Base-by-base conservation (phyloP, 2,888 invertebrate species). In the Lymantria monacha region DNA sequence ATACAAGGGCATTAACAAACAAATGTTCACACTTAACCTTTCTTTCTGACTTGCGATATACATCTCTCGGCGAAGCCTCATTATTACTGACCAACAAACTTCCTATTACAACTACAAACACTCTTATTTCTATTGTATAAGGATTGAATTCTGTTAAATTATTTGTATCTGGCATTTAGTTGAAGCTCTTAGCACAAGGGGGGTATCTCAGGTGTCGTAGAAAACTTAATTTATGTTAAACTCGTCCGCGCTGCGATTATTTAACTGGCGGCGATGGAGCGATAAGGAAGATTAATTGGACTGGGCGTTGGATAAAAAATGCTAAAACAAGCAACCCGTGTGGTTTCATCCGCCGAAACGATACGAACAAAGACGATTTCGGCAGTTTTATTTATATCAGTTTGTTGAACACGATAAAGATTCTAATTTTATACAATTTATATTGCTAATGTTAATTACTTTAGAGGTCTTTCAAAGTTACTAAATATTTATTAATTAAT, bases 151-250 rank as follows among this genome's bases (percentile, higher is more conserved):
- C 5, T 37, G 9, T 10, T 60, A 46, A 3, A 1, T 36, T n/a
- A 22, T 13, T 13, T 10, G 42, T 40, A 48, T 12, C 30, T 12
- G 45, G 53, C 53, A 47, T 42, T 55, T 66, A 60, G 66, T 53
- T 53, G 70, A 66, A 66, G 69, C 72, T 77, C 77, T 79, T 74
- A 82, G 80, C 75, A 73, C 83, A 77, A 79, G 83, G 85, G 81
- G 85, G 81, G 83, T 83, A 85, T 85, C 85, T 83, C 79, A 85
- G 85, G 87, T 90, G 89, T 87, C 81, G 87, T 83, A 83, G 87
- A 85, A 86, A 90, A 87, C 83, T 90, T 89, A 90, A 88, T 89
- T 90, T 90, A 90, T 89, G 89, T 90, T 87, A 89, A 90, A 91
- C 83, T 86, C 82, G 87, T 83, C 85, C 77, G 76, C 78, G 70